Conservation (phyloP, 2,888 invertebrate species). For the Punctoribates punctum region DNA sequence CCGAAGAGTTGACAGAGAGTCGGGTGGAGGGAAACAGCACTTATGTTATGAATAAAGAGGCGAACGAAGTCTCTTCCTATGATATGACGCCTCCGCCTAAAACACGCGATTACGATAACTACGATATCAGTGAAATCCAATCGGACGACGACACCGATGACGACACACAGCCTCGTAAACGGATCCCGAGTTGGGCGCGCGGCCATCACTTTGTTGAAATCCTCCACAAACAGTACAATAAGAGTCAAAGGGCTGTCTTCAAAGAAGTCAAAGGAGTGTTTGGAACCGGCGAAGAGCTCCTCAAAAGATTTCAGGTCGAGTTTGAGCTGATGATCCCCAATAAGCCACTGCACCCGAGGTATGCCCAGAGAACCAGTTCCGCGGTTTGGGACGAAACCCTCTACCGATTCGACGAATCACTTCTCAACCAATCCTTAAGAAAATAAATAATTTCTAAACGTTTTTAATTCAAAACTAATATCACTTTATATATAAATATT, state of each 20-base stretch:
- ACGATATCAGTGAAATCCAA: slow-evolving; percentile 38
- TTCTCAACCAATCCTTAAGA: neutral
- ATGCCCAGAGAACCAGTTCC: slow-evolving; percentile 36
- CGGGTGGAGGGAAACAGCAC: neutral
- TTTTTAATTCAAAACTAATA: neutral
- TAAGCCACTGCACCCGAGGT: neutral
- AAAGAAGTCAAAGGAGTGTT: slow-evolving; percentile 18
- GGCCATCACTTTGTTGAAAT: slow-evolving; percentile 15
- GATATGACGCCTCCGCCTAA: slow-evolving; percentile 38
- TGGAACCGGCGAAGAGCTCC: neutral
- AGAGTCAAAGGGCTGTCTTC: neutral
- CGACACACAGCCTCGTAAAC: slow-evolving; percentile 36
- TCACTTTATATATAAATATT: neutral
- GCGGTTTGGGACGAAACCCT: slow-evolving; percentile 36
- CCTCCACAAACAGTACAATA: slow-evolving; percentile 32
- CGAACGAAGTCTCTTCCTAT: neutral
- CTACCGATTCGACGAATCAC: neutral
- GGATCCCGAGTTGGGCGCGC: slow-evolving; percentile 41
- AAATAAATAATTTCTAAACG: neutral
- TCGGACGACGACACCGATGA: slow-evolving; percentile 42
- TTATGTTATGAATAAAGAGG: slow-evolving; percentile 10
- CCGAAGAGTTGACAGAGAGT: neutral
- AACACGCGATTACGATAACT: slow-evolving; percentile 26
- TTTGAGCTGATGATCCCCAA: slow-evolving; percentile 16
- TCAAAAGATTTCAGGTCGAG: neutral